phyloP scores from a whole-genome alignment of 2,113 vertebrate species.

The Apus apus region DNA sequence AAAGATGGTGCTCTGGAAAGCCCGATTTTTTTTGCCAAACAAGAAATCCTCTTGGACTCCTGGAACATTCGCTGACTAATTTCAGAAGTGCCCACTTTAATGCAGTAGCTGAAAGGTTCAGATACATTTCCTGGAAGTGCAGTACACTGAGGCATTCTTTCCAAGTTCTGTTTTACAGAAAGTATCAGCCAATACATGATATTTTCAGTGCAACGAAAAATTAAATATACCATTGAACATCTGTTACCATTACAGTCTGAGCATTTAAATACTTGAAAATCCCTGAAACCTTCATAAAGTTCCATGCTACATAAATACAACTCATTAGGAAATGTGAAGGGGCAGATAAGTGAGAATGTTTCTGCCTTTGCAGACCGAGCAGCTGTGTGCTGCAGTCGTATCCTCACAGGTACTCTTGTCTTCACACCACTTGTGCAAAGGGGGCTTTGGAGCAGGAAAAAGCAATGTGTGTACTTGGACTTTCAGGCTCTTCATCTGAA shows the following conservation, averaged over 20 bases:
- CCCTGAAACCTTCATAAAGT: slow-evolving; percentile 63
- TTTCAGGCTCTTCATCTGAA: neutral
- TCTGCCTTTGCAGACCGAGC: neutral
- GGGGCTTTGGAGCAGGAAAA: neutral
- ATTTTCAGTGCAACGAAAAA: slow-evolving; percentile 70
- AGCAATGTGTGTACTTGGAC: accelerated
- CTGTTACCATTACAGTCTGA: slow-evolving; percentile 69
- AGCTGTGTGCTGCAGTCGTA: accelerated
- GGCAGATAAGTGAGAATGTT: neutral
- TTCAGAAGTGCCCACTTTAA: slow-evolving; percentile 27
- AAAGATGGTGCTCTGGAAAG: slow-evolving; percentile 67
- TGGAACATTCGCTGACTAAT: neutral
- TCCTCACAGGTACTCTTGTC: neutral
- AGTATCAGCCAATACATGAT: slow-evolving; percentile 42
- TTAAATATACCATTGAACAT: slow-evolving; percentile 71
- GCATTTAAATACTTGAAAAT: slow-evolving; percentile 66
- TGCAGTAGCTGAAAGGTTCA: slow-evolving; percentile 56
- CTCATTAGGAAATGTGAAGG: slow-evolving; percentile 43
- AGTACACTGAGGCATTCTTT: slow-evolving; percentile 17
- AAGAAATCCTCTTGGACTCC: slow-evolving; percentile 50
- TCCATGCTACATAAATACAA: slow-evolving; percentile 67
- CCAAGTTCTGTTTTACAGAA: slow-evolving; percentile 47
- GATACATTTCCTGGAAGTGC: slow-evolving; percentile 31
- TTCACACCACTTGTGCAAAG: too few relatives aligned
- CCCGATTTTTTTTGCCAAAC: slow-evolving; percentile 63